A percentile compares a stretch with the other conserved stretches of the same genome.
These are phyloP conservation scores for Cephus sareptanus DNA, from an alignment of 2,888 invertebrate species.

Conservation along the genomic window DNA sequence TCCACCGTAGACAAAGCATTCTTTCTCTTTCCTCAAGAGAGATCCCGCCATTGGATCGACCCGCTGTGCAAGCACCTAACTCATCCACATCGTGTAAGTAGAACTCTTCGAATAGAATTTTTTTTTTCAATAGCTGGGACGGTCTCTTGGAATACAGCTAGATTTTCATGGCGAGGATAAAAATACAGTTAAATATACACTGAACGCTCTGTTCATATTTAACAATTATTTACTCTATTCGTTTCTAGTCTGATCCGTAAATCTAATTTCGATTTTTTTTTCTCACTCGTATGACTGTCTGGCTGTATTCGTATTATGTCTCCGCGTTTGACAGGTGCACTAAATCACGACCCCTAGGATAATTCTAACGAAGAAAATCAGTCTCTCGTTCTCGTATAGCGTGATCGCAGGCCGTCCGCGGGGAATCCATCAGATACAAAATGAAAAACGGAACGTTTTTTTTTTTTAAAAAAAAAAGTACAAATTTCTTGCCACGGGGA, in stretches of 20 bases:
- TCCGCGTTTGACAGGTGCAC: neutral
- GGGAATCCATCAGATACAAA: neutral
- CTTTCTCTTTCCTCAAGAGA: neutral
- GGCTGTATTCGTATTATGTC: neutral
- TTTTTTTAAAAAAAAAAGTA: neutral
- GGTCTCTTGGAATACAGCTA: neutral
- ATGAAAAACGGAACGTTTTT: neutral
- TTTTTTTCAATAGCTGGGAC: neutral
- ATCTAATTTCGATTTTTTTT: neutral
- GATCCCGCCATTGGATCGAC: neutral
- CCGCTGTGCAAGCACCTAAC: neutral
- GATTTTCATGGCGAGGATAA: neutral
- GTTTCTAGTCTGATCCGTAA: neutral
- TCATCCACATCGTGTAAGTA: neutral
- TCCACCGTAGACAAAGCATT: neutral
- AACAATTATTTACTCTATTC: neutral
- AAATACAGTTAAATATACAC: neutral
- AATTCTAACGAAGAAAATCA: constrained; percentile 1
- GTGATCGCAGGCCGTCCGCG: neutral
- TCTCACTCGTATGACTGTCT: neutral
- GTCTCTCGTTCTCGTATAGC: constrained; percentile 5
- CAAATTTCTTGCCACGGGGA: neutral
- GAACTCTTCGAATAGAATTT: neutral
- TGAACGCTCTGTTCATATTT: neutral
- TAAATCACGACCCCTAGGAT: neutral